phyloP scores from a whole-genome alignment of 2,888 invertebrate species.

The Ophion slaviceki region DNA sequence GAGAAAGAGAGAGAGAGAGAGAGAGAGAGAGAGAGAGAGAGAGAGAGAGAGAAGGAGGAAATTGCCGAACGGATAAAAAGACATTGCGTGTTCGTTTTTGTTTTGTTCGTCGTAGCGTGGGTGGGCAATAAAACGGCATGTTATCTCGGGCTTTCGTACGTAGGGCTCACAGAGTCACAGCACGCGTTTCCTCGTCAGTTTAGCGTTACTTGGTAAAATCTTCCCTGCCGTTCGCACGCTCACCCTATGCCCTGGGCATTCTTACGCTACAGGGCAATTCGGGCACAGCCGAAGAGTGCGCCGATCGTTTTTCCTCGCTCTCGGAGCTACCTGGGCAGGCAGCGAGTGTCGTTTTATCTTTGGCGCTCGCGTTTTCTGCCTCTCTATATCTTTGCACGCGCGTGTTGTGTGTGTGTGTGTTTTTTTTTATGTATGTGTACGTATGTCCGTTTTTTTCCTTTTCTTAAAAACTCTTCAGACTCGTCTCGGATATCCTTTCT shows the following conservation, averaged over 20 bases:
- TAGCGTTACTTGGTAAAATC: slow-evolving; percentile 23
- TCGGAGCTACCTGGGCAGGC: slow-evolving; percentile 50
- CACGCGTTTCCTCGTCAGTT: slow-evolving; percentile 56
- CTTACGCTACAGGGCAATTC: slow-evolving; percentile 58
- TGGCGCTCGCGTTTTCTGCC: not conserved
- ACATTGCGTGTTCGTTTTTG: slow-evolving; percentile 12
- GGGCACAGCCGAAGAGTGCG: slow-evolving; percentile 59
- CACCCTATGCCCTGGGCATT: slow-evolving; percentile 26
- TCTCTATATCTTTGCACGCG: not conserved
- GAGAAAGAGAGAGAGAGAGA: not conserved
- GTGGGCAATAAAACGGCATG: slow-evolving; percentile 39
- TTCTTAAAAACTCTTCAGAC: slow-evolving; percentile 29
- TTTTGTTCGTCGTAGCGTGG: slow-evolving; percentile 11
- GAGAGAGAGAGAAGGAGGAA: slow-evolving; percentile 1
- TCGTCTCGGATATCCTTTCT: slow-evolving; percentile 32
- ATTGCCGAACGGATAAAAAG: slow-evolving; percentile 27
- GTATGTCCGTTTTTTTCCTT: slow-evolving; percentile 22
- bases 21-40: slow-evolving; percentile 1
- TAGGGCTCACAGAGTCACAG: slow-evolving; percentile 67
- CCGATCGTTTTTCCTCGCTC: slow-evolving; percentile 39
- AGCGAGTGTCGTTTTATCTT: slow-evolving; percentile 29
- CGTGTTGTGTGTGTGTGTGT: slow-evolving; percentile 30
- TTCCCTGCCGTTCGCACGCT: not conserved
- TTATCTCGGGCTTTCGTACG: slow-evolving; percentile 39
- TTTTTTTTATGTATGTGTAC: slow-evolving; percentile 1